Base-by-base conservation (phyloP, 2,797 vertebrate species). In the Avahi laniger region DNA sequence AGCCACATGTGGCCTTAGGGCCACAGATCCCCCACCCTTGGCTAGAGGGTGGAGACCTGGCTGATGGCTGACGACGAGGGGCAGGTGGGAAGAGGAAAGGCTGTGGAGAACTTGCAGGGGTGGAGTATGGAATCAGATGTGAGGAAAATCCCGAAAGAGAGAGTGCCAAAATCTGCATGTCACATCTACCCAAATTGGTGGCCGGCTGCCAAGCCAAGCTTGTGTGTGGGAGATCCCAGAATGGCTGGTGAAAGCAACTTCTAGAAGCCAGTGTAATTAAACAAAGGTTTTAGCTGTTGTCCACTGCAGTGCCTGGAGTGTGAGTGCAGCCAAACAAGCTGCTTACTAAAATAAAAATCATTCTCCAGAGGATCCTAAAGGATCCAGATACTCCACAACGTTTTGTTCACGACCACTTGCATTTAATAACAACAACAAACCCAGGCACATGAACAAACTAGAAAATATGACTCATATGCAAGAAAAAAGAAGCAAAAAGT, bases 21-120 rank as follows among this genome's bases (percentile, higher is more conserved):
- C 26, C 9, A 24, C 4, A 8, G 24, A 24, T 26, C 10, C 57
- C 26, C 57, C 26, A 28, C 57, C 57, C 57, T 26, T 57, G 57
- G 57, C 57, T 28, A 28, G 10, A 17, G 11, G 33, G 22, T 17
- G 38, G 52, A 41, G n/a, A 38, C 4, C 9, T 8, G 43, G 54
- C n/a, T 2, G 18, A 10, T 10, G 83, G 41, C 8, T 12, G 85
- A 41, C 0, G 2, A 7, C 14, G 18, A 33, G 2, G 3, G 7
- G 26, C 7, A 5, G 28, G 38, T 59, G 18, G 10, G 28, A 0
- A 24, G 38, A 28, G 52, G n/a, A 30, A 28, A 41, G 12, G 61
- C 9, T 38, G n/a, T 17, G 14, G 65, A 4, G n/a, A 38, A 33
- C 65, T 35, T 33, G n/a, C 33, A 38, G 65, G 65, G 65, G 65